Evolutionary conservation across 1,140 invertebrate genomes (phyloP), one percentile per base, ranked within the genome.

Genomic region (Achroia grisella): DNA sequence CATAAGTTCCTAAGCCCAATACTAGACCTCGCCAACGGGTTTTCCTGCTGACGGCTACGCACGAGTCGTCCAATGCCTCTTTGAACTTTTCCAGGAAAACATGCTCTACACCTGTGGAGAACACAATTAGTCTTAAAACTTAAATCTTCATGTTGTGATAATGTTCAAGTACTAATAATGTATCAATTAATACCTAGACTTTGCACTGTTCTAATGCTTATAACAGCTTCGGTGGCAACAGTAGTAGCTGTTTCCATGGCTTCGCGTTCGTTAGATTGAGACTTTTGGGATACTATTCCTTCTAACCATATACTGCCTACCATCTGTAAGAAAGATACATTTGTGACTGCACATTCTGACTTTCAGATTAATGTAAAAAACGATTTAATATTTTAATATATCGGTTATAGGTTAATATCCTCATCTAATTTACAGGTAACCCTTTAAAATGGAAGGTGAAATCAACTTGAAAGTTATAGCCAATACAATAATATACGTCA

Each of bases 171-270:
- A 23, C 17, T 23, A 23, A 23, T 2, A 3, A 23, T 3, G 17
- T 6, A 23, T 23, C 2, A 3, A 23, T 23, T 23, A 23, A 3
- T 23, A 48, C 92, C 89, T 39, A 96, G 80, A 10, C 92, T 89
- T 39, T 93, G 93, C 0, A 96, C 93, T 0, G 94, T 95, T 70
- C 90, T 86, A 4, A 95, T 91, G 67, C 94, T 94, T 45, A 89
- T 86, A 31, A 96, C 90, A 9, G 91, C 91, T 85, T 96, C 94
- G 1, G 91, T 92, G 13, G 93, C 93, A 59, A 94, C 90, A 45
- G 89, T 89, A 5, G 90, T 90, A 0, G 91, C 91, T 8, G 88
- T 86, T 56, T 93, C 91, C 73, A 93, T 87, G 0, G 91, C 90
- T 34, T 87, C 85, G 48, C 92, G 92, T 61, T 94, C 92, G 11